phyloP scores from a whole-genome alignment of 2,797 vertebrate genomes.

The Schizopygopsis malacanthus region DNA sequence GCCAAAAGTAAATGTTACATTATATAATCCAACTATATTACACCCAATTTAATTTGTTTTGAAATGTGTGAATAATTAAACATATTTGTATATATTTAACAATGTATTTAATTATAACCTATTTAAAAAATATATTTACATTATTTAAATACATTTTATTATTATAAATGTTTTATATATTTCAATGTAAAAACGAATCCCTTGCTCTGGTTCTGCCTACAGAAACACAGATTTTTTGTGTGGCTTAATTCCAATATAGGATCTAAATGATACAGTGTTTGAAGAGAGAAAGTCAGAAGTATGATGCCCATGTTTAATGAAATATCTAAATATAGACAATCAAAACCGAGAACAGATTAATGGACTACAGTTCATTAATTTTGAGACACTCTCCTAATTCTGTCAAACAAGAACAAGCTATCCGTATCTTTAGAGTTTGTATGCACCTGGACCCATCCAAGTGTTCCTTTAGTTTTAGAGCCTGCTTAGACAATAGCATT shows the following conservation, averaged over 20 bases:
- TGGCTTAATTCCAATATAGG: background rate
- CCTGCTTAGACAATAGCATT: constrained; percentile 47
- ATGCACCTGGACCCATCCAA: background rate
- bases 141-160: too few species aligned
- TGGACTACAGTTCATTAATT: constrained; percentile 24
- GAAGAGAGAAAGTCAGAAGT: background rate
- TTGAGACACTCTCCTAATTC: background rate
- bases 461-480: constrained; percentile 20
- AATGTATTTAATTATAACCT: background rate
- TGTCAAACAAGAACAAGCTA: constrained; percentile 13
- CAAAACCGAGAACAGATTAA: constrained; percentile 7
- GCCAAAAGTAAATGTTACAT: background rate
- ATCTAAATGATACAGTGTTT: background rate
- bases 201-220: background rate
- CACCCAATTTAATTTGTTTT: too few species aligned
- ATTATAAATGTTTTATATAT: too few species aligned
- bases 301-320: constrained; percentile 15
- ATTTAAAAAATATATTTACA: too few species aligned
- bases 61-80: background rate
- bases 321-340: constrained; percentile 34
- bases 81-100: background rate
- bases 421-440: background rate
- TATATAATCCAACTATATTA: background rate
- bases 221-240: too few species aligned
- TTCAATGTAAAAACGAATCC: background rate